Evolutionary conservation across 2,797 vertebrate genomes (phyloP).

Genomic region (Sylvia borin): DNA sequence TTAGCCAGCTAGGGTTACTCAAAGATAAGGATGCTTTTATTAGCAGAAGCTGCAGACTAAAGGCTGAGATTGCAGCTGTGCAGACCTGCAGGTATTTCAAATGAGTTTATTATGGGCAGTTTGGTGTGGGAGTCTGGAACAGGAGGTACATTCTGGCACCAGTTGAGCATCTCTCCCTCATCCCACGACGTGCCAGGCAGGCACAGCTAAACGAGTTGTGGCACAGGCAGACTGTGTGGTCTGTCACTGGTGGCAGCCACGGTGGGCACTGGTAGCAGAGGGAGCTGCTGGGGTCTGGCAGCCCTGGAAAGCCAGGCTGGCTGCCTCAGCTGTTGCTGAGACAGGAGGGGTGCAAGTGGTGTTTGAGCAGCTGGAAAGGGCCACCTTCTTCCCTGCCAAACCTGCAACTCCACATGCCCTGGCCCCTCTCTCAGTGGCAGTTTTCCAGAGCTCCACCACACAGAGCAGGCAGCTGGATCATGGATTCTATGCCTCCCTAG

Average conservation of each 20-base stretch:
- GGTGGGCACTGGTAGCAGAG: neutral
- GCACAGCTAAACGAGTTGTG: fast-evolving
- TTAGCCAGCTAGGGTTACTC: neutral
- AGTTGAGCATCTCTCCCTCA: neutral
- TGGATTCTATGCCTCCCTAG: neutral
- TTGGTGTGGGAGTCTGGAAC: neutral
- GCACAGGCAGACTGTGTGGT: neutral
- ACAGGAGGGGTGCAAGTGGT: neutral
- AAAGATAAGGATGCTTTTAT: neutral
- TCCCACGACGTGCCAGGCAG: fast-evolving
- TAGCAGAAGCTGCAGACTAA: neutral
- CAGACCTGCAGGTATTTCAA: neutral
- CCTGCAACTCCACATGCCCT: neutral
- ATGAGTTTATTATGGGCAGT: neutral
- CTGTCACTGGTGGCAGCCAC: neutral
- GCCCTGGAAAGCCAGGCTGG: neutral
- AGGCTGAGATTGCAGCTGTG: neutral
- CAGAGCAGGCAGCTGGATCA: neutral
- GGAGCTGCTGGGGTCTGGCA: neutral
- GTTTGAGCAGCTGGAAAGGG: neutral
- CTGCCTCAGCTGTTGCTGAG: neutral
- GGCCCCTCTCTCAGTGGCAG: neutral
- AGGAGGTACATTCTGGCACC: neutral
- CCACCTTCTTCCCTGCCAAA: neutral
- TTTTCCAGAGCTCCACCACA: neutral